These are phyloP conservation scores for Fulmarus glacialis DNA, from an alignment of 2,113 vertebrate species.

Conservation along the genomic window DNA sequence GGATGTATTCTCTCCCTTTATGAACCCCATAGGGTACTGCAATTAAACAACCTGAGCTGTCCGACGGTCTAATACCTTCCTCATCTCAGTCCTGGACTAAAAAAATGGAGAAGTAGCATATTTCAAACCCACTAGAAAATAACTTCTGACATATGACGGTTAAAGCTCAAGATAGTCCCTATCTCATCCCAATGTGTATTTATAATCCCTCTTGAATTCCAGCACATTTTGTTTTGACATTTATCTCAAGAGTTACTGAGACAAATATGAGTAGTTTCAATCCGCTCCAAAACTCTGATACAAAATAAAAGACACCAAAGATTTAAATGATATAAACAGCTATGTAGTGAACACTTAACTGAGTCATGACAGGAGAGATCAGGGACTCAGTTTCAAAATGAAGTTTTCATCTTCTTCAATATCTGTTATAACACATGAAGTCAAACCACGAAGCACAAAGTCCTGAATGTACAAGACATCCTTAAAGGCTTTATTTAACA, in stretches of 20 bases:
- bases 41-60: neutral
- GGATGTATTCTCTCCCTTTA: neutral
- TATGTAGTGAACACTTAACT: neutral
- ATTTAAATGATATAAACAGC: neutral
- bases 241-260: constrained; percentile 54
- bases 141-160: constrained; percentile 34
- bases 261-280: neutral
- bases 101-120: neutral
- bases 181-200: constrained; percentile 58
- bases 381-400: neutral
- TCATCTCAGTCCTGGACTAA: neutral
- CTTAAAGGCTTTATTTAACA: neutral
- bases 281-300: neutral
- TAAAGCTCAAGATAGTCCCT: constrained; percentile 17
- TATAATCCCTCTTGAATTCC: constrained; percentile 41
- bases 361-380: neutral
- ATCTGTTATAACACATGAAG: neutral
- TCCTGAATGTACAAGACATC: neutral
- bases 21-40: neutral
- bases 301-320: neutral
- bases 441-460: neutral
- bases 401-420: neutral
- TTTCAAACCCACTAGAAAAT: constrained; percentile 33
- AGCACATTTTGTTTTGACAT: constrained; percentile 44
- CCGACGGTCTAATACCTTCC: neutral